Percentiles rank a stretch among this genome's conserved stretches.
phyloP scores from a whole-genome alignment of 2,888 invertebrate species.

The Morinoia aosen region DNA sequence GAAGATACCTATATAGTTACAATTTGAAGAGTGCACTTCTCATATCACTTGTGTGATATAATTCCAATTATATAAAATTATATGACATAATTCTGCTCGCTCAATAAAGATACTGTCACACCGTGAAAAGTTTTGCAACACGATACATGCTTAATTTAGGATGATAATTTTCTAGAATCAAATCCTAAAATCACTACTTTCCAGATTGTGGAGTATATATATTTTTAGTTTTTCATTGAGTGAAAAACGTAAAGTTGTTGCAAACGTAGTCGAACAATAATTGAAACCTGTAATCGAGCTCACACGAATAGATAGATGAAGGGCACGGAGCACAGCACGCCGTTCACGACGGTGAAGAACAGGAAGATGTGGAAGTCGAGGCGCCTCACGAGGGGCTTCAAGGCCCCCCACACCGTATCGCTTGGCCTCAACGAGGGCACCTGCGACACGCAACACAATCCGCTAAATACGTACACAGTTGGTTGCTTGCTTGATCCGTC shows the following conservation, averaged over 20 bases:
- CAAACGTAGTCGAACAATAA: not conserved
- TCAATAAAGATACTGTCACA: too few species aligned
- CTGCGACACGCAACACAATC: not conserved
- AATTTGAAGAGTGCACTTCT: too few species aligned
- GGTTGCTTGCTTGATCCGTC: too few species aligned
- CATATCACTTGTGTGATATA: too few species aligned
- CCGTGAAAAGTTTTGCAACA: too few species aligned
- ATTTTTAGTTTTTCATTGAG: not conserved
- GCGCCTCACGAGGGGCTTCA: conserved; percentile 51
- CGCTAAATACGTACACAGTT: too few species aligned
- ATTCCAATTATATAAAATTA: too few species aligned
- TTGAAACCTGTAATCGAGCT: not conserved
- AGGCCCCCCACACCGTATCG: conserved; percentile 34
- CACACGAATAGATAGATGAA: conserved; percentile 58
- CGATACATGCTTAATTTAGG: not conserved
- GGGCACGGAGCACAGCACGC: conserved; percentile 47
- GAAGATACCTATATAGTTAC: too few species aligned
- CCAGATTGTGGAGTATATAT: not conserved
- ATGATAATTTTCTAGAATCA: too few species aligned
- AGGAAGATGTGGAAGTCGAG: conserved; percentile 53
- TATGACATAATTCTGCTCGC: too few species aligned
- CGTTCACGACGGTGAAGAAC: conserved; percentile 57
- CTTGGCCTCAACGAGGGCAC: conserved; percentile 51
- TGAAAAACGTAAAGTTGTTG: not conserved
- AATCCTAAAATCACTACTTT: not conserved